Conservation (phyloP, 1,140 invertebrate species). For the Aporrectodea caliginosa region DNA sequence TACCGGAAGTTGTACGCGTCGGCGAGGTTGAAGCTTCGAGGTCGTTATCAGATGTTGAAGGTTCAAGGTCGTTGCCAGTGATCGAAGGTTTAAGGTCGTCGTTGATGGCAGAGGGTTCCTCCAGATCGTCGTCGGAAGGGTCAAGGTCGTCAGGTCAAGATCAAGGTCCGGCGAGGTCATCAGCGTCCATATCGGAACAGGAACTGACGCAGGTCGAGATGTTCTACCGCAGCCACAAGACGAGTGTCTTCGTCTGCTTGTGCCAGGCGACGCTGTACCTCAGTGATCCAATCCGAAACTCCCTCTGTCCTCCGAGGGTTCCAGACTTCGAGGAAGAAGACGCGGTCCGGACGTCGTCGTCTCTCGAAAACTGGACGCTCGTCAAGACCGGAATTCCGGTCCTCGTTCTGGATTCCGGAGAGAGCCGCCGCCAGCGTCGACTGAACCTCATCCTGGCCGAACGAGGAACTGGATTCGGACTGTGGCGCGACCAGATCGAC, state of each 20-base stretch:
- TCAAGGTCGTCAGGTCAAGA: slow-evolving; percentile 1
- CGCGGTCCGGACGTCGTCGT: slow-evolving; percentile 13
- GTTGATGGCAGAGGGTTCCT: not conserved
- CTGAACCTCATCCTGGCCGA: slow-evolving; percentile 76
- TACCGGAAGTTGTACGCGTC: not conserved
- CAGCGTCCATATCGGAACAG: slow-evolving; percentile 61
- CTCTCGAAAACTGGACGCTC: slow-evolving; percentile 65
- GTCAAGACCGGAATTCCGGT: slow-evolving; percentile 76
- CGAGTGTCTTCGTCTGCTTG: slow-evolving; percentile 72
- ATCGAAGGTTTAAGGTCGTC: not conserved
- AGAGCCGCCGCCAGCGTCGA: slow-evolving; percentile 66
- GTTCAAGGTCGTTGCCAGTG: not conserved
- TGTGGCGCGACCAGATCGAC: slow-evolving; percentile 81
- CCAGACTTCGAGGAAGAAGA: slow-evolving; percentile 6
- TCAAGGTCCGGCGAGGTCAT: not conserved
- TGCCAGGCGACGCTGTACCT: slow-evolving; percentile 75
- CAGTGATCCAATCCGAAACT: slow-evolving; percentile 46
- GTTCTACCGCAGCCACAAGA: slow-evolving; percentile 74
- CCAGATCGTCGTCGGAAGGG: not conserved
- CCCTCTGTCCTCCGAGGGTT: not conserved
- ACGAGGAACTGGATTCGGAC: slow-evolving; percentile 74
- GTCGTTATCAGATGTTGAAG: not conserved
- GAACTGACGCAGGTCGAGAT: slow-evolving; percentile 74
- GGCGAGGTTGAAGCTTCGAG: not conserved
- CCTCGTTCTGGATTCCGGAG: slow-evolving; percentile 69